Evolutionary conservation across 35 echinoderm and acorn worm species (phyloP), one percentile per base, ranked within the genome.

Genomic region (Anneissia japonica): DNA sequence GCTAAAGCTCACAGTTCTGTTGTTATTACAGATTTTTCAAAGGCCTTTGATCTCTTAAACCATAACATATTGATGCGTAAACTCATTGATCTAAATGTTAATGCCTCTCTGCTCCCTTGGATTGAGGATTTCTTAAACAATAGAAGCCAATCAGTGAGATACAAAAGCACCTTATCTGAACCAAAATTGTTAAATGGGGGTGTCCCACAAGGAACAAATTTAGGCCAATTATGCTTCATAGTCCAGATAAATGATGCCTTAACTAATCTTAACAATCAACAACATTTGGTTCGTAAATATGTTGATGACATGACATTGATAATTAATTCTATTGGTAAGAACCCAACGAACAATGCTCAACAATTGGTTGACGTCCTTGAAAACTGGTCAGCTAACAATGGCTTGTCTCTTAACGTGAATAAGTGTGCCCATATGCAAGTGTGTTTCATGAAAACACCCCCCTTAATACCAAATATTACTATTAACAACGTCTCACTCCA

Each of bases 241-340:
- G 51, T 87, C 35, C 34, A 87, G 37, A 91, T 91, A 72, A 91
- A 91, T 46, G 83, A 91, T 82, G 90, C 90, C n/a, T n/a, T n/a
- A 29, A 35, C 78, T 39, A 11, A 38, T 11, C 12, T 14, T 64
- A 33, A 1, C n/a, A 84, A 75, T 75, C 1, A 30, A 74, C 30
- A 85, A 11, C n/a, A 46, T n/a, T 31, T 79, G 39, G 82, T 30
- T 37, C 87, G 84, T 84, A 91, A 91, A 40, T 91, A 91, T 91
- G 90, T 87, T 21, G 90, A 91, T 91, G 90, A 91, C 55, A 37
- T 91, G 31, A 87, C 77, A 0, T 21, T 87, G 39, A 79, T 73
- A 82, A 84, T 86, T 21, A 87, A 79, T 30, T 30, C 76, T 30
- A 34, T 77, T 14, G 41, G 41, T 37, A 19, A 46, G 19, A 75